Evolutionary conservation across 2,797 vertebrate species (phyloP), one percentile per base, ranked within the genome.

Genomic region (Sphenopsis melanotis): DNA sequence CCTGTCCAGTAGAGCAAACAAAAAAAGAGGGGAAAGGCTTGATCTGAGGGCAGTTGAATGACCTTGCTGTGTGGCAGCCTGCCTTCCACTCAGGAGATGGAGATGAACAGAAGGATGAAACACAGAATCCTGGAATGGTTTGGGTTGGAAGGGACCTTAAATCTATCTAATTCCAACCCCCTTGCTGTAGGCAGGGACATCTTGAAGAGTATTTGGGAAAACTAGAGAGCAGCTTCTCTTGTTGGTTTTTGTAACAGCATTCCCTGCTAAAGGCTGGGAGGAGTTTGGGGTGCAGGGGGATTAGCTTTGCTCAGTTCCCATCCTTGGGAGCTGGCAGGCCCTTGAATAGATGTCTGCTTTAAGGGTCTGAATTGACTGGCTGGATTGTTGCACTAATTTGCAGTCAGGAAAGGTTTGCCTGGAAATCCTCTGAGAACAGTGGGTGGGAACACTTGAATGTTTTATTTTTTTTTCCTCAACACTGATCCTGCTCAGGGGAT

Each of bases 321-420:
- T 87, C 46, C 50, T 46, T 64, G 34, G 44, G 29, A 64, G 22
- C 12, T 93, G 64, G 53, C 69, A 72, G 41, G 32, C 24, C 30
- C 64, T 81, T 66, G 66, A 84, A 19, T n/a, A 75, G 53, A 53
- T 36, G 30, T 20, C 63, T 63, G 13, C 60, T 70, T 83, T 22
- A 42, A 90, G 39, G 63, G 15, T 17, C 61, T 75, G 84, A 53
- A 56, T 22, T 74, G 87, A 15, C 64, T 61, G 89, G 26, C 65
- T 92, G 78, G 47, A 19, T 75, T 83, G 87, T 84, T 85, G 49
- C 10, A 8, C 79, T 95, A 4, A 93, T 96, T 91, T 92, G 72
- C 74, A 96, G 89, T 92, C 94, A 79, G 87, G 19, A 41, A 75
- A 57, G 61, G 50, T 72, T 93, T 94, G 76, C 83, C 66, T 94